phyloP scores from a whole-genome alignment of 2,888 invertebrate species.

The Chironomus tentans region DNA sequence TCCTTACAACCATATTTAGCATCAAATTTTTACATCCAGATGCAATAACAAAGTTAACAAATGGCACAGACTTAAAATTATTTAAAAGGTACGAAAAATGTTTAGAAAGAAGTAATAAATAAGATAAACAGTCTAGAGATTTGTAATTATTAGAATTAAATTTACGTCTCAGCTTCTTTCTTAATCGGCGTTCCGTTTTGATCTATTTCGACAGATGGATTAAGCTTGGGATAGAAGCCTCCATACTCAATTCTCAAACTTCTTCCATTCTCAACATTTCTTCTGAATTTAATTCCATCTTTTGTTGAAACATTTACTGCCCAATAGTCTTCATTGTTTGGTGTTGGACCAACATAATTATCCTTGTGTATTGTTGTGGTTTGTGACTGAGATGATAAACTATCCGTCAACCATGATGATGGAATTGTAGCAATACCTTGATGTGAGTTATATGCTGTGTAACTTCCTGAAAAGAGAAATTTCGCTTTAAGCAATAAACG shows the following conservation, averaged over 20 bases:
- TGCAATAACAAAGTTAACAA: too few species aligned
- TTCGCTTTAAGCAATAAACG: background rate
- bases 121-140: background rate
- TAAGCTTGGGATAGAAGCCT: slow-evolving; percentile 70
- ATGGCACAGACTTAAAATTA: background rate
- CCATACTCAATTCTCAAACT: slow-evolving; percentile 65
- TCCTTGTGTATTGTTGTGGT: slow-evolving; percentile 25
- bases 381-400: background rate
- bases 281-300: slow-evolving; percentile 24
- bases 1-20: too few species aligned
- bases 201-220: slow-evolving; percentile 72
- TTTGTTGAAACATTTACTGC: slow-evolving; percentile 23
- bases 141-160: background rate
- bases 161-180: slow-evolving; percentile 30
- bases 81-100: background rate
- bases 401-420: background rate
- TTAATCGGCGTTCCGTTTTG: slow-evolving; percentile 58
- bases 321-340: slow-evolving; percentile 35
- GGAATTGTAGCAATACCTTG: slow-evolving; percentile 1
- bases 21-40: too few species aligned
- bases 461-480: background rate
- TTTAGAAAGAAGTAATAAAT: slow-evolving; percentile 2
- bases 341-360: slow-evolving; percentile 47
- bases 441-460: background rate
- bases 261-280: slow-evolving; percentile 24